Base-by-base conservation (phyloP, 2,113 vertebrate genomes). In the Eira barbara region DNA sequence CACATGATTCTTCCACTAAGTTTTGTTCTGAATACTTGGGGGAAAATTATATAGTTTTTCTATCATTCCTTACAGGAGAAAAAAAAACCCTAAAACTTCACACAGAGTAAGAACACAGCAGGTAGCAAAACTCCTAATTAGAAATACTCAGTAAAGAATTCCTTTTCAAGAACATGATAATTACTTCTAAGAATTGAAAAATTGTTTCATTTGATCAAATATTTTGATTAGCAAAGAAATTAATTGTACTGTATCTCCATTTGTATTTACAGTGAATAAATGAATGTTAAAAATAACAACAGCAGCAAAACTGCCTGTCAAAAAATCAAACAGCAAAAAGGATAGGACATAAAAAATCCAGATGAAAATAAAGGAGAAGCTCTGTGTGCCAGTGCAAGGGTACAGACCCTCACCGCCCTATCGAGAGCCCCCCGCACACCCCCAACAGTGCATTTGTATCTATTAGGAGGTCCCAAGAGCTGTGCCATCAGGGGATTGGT, bases 141-240 rank as follows among this genome's bases (percentile, higher is more conserved):
- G 85, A 89, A 91, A 87, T 21, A 39, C 78, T 92, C 63, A 6
- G 96, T 8, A 78, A 87, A 49, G 88, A 89, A 42, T 93, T 93
- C 83, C 69, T 89, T 65, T 69, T 63, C 71, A 76, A 96, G 96
- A 93, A 95, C 4, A 20, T 81, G 78, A 21, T 94, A 97, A 98
- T 98, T 97, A 97, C 94, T 83, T 91, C 78, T 45, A 96, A 93
- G 95, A 95, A 98, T 97, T 96, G 97, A 97, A 97, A 97, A 97
- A 97, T 88, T 92, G 96, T 93, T 98, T 98, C 97, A 96, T 92
- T 95, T 94, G 92, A 98, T 98, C 97, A 98, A 98, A 98, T 98
- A 98, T 98, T 98, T 98, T 97, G 98, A 98, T 98, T 98, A 98
- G 98, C 81, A 59, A 89, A 96, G 85, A 98, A 97, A 98, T 98